A percentile compares a stretch with the other conserved stretches of the same genome.
Conservation (phyloP, 2,797 vertebrate species). For the Myripristis jacobus region DNA sequence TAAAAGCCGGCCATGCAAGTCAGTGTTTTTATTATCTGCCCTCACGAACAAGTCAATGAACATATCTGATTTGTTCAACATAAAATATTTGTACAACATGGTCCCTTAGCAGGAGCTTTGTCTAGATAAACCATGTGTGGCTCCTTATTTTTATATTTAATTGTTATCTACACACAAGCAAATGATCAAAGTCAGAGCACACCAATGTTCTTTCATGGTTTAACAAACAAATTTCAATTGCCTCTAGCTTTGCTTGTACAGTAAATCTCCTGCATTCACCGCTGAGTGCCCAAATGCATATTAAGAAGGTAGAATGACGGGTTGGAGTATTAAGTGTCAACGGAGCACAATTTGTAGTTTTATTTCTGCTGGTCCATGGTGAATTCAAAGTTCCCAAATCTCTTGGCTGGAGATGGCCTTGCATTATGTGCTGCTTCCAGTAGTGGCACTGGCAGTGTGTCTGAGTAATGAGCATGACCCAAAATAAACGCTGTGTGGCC, state of each 20-base stretch:
- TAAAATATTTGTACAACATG: slow-evolving; percentile 7
- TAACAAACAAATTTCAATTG: slow-evolving; percentile 59
- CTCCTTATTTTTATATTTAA: slow-evolving; percentile 40
- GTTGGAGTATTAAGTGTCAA: slow-evolving; percentile 52
- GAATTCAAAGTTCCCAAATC: slow-evolving; percentile 68
- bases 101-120: neutral
- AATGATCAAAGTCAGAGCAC: slow-evolving; percentile 55
- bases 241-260: slow-evolving; percentile 37
- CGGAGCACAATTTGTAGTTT: slow-evolving; percentile 68
- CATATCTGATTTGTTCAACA: neutral
- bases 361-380: slow-evolving; percentile 57
- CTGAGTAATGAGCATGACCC: slow-evolving; percentile 82
- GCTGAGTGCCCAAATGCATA: slow-evolving; percentile 47
- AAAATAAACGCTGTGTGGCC: slow-evolving; percentile 79
- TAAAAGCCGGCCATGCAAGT: neutral
- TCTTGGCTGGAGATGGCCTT: slow-evolving; percentile 52
- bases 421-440: slow-evolving; percentile 59
- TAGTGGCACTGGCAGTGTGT: slow-evolving; percentile 58
- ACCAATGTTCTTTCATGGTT: slow-evolving; percentile 50
- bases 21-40: too few species aligned
- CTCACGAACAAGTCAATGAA: neutral
- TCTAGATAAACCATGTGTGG: slow-evolving; percentile 17
- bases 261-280: slow-evolving; percentile 57
- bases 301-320: slow-evolving; percentile 53
- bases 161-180: slow-evolving; percentile 59